phyloP scores from a whole-genome alignment of 2,113 vertebrate genomes.

The Crotalus horridus region DNA sequence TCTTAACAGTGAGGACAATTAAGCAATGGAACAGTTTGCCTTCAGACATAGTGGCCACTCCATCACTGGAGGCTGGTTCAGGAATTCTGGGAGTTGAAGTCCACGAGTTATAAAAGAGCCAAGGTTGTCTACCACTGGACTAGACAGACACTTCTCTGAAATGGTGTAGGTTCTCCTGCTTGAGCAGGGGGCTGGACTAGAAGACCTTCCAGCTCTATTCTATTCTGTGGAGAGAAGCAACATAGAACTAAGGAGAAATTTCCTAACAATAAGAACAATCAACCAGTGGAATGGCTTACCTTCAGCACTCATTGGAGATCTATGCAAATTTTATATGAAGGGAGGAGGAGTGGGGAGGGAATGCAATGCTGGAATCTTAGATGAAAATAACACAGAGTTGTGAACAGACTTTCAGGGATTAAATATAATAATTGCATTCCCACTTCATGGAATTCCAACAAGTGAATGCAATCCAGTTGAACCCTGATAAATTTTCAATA shows the following conservation, averaged over 20 bases:
- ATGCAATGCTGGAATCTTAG: not conserved
- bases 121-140: too few relatives aligned
- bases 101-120: too few relatives aligned
- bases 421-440: not conserved
- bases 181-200: too few relatives aligned
- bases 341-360: not conserved
- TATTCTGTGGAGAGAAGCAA: not conserved
- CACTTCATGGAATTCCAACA: slow-evolving; percentile 11
- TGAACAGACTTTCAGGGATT: not conserved
- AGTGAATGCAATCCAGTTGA: slow-evolving; percentile 4
- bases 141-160: too few relatives aligned
- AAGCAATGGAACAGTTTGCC: too few relatives aligned
- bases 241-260: not conserved
- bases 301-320: not conserved
- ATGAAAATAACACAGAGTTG: not conserved
- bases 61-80: too few relatives aligned
- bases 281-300: not conserved
- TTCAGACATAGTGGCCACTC: too few relatives aligned
- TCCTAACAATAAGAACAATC: not conserved
- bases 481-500: not conserved
- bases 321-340: not conserved
- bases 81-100: too few relatives aligned
- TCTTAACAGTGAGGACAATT: too few relatives aligned
- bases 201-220: too few relatives aligned
- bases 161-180: too few relatives aligned